A percentile compares a stretch with the other conserved stretches of the same genome.
phyloP scores from a whole-genome alignment of 2,797 vertebrate genomes.

The Corythornis leucogaster region DNA sequence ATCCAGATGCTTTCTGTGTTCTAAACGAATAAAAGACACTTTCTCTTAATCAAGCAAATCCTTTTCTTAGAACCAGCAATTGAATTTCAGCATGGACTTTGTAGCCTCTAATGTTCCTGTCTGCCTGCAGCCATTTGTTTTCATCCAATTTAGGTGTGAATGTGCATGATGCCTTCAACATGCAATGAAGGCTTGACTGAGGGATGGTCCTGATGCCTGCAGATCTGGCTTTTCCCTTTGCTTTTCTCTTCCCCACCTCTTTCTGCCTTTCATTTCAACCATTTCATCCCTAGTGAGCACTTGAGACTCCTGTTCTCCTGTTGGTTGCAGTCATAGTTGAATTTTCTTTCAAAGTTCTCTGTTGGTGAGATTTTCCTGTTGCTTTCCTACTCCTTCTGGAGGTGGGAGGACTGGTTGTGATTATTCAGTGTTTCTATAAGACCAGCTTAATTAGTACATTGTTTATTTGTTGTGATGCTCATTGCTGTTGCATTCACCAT shows the following conservation, averaged over 20 bases:
- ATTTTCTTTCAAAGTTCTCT: not conserved
- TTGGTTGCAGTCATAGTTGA: not conserved
- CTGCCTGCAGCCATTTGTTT: not conserved
- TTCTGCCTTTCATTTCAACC: not conserved
- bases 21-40: not conserved
- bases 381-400: not conserved
- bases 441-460: not conserved
- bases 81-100: not conserved
- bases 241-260: not conserved
- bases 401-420: not conserved
- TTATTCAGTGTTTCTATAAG: not conserved
- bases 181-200: not conserved
- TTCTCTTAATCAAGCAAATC: not conserved
- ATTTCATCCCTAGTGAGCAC: rapidly evolving
- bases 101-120: not conserved
- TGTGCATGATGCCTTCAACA: rapidly evolving
- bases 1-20: not conserved
- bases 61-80: not conserved
- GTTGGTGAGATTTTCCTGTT: not conserved
- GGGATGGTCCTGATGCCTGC: not conserved
- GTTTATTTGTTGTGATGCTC: not conserved
- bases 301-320: not conserved
- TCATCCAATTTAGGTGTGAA: rapidly evolving
- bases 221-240: not conserved
- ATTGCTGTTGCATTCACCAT: not conserved